A percentile compares a stretch with the other conserved stretches of the same genome.
Conservation (phyloP, 1,140 invertebrate genomes). For the Brachionus sp. region DNA sequence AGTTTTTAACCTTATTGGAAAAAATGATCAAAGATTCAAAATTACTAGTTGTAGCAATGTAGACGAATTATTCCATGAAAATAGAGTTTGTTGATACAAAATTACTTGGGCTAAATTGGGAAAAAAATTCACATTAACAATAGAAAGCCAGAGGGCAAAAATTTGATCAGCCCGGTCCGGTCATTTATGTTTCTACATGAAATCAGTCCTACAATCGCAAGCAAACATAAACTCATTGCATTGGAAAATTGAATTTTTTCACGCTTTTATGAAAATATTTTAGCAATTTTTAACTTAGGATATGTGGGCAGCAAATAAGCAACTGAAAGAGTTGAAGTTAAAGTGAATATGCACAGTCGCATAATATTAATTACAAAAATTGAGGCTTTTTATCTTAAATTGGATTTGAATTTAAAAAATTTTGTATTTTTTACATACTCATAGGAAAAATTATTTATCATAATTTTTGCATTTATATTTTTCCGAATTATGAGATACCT, state of each 20-base stretch:
- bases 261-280: neutral
- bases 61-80: neutral
- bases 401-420: neutral
- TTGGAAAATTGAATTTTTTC: neutral
- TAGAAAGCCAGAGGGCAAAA: neutral
- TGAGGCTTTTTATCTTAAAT: neutral
- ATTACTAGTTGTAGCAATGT: neutral
- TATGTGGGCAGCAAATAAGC: neutral
- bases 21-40: neutral
- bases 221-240: neutral
- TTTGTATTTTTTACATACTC: no score
- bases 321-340: neutral
- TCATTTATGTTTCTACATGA: neutral
- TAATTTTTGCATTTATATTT: neutral
- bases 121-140: neutral
- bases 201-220: neutral
- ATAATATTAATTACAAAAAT: slow-evolving; percentile 1
- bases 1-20: neutral
- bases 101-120: neutral
- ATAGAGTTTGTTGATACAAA: neutral
- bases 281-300: neutral
- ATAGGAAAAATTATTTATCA: neutral
- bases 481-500: no score
- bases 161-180: neutral
- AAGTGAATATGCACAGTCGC: neutral